Conservation (phyloP, 64 coral and sea anemone species). For the Acropora tenuis region DNA sequence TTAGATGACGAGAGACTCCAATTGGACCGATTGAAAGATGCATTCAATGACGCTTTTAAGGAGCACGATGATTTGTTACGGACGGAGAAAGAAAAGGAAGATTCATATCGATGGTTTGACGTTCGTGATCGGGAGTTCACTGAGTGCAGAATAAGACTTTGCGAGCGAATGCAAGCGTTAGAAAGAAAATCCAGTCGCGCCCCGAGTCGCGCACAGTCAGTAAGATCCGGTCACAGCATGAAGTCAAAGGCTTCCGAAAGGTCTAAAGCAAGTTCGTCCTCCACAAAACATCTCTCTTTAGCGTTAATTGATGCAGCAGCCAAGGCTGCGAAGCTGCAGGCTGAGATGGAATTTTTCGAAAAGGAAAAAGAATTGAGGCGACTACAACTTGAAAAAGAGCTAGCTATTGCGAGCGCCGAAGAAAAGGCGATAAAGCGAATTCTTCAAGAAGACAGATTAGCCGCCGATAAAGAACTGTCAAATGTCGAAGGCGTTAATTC, state of each 20-base stretch:
- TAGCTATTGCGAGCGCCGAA: constrained; percentile 27
- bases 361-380: constrained; percentile 29
- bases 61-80: not conserved
- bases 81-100: not conserved
- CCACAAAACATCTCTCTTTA: not conserved
- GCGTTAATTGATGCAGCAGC: constrained; percentile 19
- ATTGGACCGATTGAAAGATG: constrained; percentile 10
- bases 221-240: not conserved
- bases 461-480: too few relatives aligned
- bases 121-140: not conserved
- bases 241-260: not conserved
- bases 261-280: not conserved
- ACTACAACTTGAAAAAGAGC: constrained; percentile 47
- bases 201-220: not conserved
- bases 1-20: not conserved
- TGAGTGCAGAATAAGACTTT: constrained; percentile 9
- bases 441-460: not conserved
- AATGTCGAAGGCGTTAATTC: not conserved
- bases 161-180: constrained; percentile 23
- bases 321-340: constrained; percentile 45
- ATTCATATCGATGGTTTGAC: not conserved
- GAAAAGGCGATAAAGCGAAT: constrained; percentile 30
- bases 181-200: constrained; percentile 6
- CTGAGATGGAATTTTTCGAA: constrained; percentile 33
- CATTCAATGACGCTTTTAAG: not conserved